Evolutionary conservation across 2,797 vertebrate species (phyloP), one percentile per base, ranked within the genome.

Genomic region (Mus minutoides): DNA sequence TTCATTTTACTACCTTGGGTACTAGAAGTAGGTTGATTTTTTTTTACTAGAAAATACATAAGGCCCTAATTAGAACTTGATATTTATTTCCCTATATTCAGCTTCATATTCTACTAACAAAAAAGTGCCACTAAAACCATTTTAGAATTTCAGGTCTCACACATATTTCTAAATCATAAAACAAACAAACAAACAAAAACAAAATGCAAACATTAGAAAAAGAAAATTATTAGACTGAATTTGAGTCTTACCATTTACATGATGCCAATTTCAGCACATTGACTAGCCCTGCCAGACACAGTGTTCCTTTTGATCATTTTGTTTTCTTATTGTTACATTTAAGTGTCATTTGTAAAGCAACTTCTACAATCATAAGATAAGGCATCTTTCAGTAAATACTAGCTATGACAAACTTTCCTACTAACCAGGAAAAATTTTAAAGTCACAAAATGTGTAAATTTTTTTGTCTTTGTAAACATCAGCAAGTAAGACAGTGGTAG

Each of bases 331-430:
- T 64, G 0, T 77, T 29, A 67, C 84, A 24, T 8, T 34, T 46
- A 84, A 77, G 29, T 73, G 54, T 67, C 14, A 96, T 34, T 93
- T 60, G 4, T n/a, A 94, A 88, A 94, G 49, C 34, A 88, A 40
- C 2, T 49, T 46, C 4, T 73, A 85, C 0, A 46, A 77, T 77
- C 7, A 40, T 67, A 60, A 46, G 4, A 60, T 4, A 56, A 56
- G 52, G 11, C 49, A 54, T 46, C 21, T 90, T 49, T 78, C 6
- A 76, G 62, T 88, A 71, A 88, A 64, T 69, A 76, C 52, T 31
- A 62, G 12, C 37, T 73, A 67, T 2, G 34, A 85, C 52, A 85
- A 92, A 80, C n/a, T 43, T 80, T 92, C 24, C 21, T 75, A 40
- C 7, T 64, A 56, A 80, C 60, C 21, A 69, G 84, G 93, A 43